phyloP scores from a whole-genome alignment of 2,113 vertebrate species.

The Cyanoramphus novaezelandiae region DNA sequence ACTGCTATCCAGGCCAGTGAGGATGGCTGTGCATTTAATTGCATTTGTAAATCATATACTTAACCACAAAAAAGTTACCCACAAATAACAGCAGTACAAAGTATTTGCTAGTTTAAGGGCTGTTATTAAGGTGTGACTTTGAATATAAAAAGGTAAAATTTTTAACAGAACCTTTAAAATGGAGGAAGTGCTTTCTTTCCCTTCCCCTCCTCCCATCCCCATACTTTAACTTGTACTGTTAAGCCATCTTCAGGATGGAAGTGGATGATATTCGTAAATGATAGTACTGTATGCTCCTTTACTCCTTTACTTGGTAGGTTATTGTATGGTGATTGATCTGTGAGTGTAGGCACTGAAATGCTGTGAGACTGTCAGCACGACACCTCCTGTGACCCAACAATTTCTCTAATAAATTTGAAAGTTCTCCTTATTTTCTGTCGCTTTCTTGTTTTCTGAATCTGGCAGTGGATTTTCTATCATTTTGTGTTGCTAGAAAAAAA shows the following conservation, averaged over 20 bases:
- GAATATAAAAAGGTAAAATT: background rate
- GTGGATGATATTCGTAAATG: background rate
- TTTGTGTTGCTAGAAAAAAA: background rate
- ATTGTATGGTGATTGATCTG: background rate
- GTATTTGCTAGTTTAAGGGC: background rate
- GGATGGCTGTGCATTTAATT: background rate
- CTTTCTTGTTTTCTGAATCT: background rate
- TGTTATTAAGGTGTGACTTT: background rate
- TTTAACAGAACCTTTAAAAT: background rate
- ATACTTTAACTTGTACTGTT: background rate
- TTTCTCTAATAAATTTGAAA: background rate
- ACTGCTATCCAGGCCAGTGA: background rate
- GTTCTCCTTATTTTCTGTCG: background rate
- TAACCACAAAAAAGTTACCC: background rate
- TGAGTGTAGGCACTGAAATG: background rate
- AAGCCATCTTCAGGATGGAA: background rate
- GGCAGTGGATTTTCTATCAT: background rate
- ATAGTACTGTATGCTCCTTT: background rate
- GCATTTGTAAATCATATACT: background rate
- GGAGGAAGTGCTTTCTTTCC: background rate
- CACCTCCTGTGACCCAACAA: background rate
- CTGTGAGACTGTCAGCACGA: background rate
- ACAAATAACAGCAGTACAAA: background rate
- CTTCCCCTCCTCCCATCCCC: rapidly evolving
- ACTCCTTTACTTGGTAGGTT: background rate